Conservation (phyloP, 2,888 invertebrate species). For the Poecilobothrus nobilitatus region DNA sequence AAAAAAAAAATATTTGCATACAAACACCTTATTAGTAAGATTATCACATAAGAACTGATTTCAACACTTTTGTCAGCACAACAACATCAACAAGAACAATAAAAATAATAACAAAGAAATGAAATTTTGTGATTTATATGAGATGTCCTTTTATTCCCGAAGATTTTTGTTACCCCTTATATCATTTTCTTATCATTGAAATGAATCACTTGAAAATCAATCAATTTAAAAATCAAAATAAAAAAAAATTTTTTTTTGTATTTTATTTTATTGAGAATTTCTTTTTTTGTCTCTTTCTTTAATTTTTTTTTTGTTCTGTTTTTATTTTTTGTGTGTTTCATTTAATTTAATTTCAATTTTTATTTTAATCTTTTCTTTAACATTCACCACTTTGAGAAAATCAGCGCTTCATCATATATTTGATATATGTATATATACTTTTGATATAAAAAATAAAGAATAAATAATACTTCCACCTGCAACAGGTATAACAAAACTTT, state of each 20-base stretch:
- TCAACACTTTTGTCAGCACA: not conserved
- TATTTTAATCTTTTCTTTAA: not conserved
- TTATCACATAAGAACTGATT: slow-evolving; percentile 1
- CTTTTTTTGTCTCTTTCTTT: not conserved
- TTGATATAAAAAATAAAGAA: too few species aligned
- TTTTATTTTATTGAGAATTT: not conserved
- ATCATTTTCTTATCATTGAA: slow-evolving; percentile 6
- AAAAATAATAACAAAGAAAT: not conserved
- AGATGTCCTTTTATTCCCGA: slow-evolving; percentile 6
- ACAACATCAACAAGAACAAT: not conserved
- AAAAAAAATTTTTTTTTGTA: not conserved
- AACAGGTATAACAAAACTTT: too few species aligned
- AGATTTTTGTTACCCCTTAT: not conserved
- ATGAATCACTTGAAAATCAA: not conserved
- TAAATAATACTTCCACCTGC: too few species aligned
- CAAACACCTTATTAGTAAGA: not conserved
- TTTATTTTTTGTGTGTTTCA: too few species aligned
- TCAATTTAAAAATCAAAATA: not conserved
- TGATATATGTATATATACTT: not conserved
- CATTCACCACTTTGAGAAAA: slow-evolving; percentile 1
- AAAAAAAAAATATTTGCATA: slow-evolving; percentile 2
- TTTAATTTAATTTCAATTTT: too few species aligned
- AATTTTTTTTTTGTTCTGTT: not conserved
- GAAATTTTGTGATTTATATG: not conserved
- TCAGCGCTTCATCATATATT: not conserved